Evolutionary conservation across 2,113 vertebrate species (phyloP).

Genomic region (Thermophis baileyi): DNA sequence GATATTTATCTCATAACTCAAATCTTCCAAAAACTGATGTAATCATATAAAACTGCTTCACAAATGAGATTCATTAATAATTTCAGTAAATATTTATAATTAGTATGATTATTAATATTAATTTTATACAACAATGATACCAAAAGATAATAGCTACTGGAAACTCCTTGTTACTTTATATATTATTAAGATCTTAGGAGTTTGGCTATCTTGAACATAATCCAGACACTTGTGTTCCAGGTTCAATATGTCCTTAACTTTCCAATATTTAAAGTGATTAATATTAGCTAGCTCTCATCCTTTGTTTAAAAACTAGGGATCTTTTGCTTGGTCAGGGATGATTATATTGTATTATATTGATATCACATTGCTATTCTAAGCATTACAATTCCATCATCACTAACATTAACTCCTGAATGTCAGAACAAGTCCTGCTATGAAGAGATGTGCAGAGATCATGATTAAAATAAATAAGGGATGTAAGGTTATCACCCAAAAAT

Average conservation of each 20-base stretch:
- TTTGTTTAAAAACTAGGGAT: not conserved
- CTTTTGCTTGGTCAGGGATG: not conserved
- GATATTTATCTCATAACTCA: not conserved
- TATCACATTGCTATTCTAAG: not conserved
- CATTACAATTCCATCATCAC: not conserved
- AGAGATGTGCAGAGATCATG: not conserved
- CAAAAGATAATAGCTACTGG: not conserved
- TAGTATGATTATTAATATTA: not conserved
- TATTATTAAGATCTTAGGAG: not conserved
- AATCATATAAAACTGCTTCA: not conserved
- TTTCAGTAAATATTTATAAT: not conserved
- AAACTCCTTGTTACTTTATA: not conserved
- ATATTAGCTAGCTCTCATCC: not conserved
- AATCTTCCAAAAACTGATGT: not conserved
- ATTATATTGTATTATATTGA: not conserved
- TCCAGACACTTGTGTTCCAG: not conserved
- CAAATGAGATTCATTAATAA: not conserved
- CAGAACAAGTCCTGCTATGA: not conserved
- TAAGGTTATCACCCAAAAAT: not conserved
- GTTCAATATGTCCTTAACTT: not conserved
- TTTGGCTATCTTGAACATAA: not conserved
- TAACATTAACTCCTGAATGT: not conserved
- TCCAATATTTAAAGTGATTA: not conserved
- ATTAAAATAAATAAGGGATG: constrained; percentile 5
- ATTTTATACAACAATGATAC: not conserved